Evolutionary conservation across 2,797 vertebrate species (phyloP).

Genomic region (Micrastur ruficollis): DNA sequence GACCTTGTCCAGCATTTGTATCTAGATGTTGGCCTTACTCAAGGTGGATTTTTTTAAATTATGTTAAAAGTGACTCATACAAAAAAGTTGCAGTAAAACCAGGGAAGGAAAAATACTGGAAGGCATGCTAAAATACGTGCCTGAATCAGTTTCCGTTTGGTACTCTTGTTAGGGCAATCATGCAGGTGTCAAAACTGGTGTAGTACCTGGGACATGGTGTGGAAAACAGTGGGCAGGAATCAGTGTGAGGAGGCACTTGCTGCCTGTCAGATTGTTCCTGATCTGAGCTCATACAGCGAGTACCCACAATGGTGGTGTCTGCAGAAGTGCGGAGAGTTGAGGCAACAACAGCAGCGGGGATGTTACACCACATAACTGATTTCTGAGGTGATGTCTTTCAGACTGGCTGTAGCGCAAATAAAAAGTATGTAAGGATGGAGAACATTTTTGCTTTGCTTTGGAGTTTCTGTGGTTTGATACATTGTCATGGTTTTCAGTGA

Average conservation of each 20-base stretch:
- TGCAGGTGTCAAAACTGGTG: neutral
- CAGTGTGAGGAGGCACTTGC: neutral
- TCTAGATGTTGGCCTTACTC: neutral
- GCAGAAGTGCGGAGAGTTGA: neutral
- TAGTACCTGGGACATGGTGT: neutral
- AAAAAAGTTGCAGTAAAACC: neutral
- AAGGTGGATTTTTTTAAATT: neutral
- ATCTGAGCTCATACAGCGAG: neutral
- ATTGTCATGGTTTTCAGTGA: neutral
- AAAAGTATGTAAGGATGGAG: neutral
- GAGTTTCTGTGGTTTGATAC: neutral
- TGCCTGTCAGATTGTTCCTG: no score
- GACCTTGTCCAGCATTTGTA: neutral
- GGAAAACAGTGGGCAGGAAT: neutral
- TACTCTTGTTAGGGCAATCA: neutral
- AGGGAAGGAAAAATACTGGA: neutral
- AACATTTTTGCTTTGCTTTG: neutral
- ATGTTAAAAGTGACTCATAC: neutral
- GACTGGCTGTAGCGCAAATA: neutral
- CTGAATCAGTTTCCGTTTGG: neutral
- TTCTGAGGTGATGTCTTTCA: neutral
- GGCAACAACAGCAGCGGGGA: neutral
- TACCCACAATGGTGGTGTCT: neutral
- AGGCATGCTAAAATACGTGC: neutral
- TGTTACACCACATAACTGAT: neutral